phyloP scores from a whole-genome alignment of 2,888 invertebrate genomes.

The Ischnus inquisitorius region DNA sequence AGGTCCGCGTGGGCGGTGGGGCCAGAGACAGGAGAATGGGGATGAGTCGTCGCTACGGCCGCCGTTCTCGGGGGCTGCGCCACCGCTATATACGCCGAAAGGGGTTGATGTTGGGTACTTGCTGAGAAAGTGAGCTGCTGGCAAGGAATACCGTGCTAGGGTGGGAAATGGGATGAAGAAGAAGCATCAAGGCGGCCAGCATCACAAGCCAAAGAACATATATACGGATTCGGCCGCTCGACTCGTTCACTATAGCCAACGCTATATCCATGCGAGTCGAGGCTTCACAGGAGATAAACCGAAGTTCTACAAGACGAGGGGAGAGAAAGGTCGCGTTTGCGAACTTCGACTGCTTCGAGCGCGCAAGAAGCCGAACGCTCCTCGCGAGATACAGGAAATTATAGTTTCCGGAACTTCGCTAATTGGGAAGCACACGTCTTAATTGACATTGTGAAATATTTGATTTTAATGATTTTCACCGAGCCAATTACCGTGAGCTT shows the following conservation, averaged over 20 bases:
- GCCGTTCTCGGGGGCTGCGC: conserved; percentile 35
- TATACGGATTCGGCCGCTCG: conserved; percentile 27
- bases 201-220: conserved; percentile 44
- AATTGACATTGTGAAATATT: no score
- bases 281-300: not conserved
- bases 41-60: conserved; percentile 25
- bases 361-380: not conserved
- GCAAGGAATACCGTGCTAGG: conserved; percentile 43
- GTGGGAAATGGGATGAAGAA: conserved; percentile 30
- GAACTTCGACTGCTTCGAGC: not conserved
- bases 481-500: no score
- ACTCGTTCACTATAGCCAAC: not conserved
- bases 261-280: no score
- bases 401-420: not conserved
- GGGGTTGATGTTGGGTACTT: conserved; percentile 60
- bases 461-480: no score
- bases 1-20: conserved; percentile 5
- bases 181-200: conserved; percentile 30
- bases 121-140: conserved; percentile 63
- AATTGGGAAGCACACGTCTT: no score
- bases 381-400: not conserved
- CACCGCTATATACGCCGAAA: conserved; percentile 23
- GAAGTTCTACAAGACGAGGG: not conserved
- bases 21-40: conserved; percentile 16
- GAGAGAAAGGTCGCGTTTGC: not conserved